Evolutionary conservation across 2,113 vertebrate genomes (phyloP), one percentile per base, ranked within the genome.

Genomic region (Aegypius monachus): DNA sequence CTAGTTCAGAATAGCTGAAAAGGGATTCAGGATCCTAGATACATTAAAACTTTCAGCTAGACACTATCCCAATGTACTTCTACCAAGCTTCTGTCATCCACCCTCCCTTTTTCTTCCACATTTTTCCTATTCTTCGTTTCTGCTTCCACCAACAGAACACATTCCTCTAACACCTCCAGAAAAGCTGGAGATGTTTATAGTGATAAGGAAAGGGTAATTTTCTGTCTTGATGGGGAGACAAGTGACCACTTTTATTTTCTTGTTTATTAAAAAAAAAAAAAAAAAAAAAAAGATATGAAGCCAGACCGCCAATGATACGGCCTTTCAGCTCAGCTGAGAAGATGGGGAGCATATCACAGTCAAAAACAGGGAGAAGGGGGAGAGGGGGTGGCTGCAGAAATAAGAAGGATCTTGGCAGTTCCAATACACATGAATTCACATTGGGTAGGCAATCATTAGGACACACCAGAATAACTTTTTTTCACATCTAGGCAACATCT

Each of bases 361-460:
- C 9, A 42, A 74, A 68, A 78, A 40, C 0, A 38, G 2, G 10
- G 10, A 70, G 25, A 78, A 63, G 2, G 1, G 2, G 6, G 2
- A 53, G 18, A 90, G 9, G 5, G 16, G 1, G 3, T 16, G 4
- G 18, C 32, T 86, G 26, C 32, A 85, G 61, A 74, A 74, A 25
- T 55, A 52, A 17, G 43, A 72, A 72, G 13, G 23, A 8, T 68
- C 70, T 65, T 73, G 29, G 8, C 20, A 67, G 17, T 40, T 72
- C 38, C 34, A 62, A 18, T 68, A 26, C 1, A 2, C 12, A 25
- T 36, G 25, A 7, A 16, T 63, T 92, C n/a, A 42, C 21, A 42
- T 13, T 17, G 15, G 10, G 7, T 38, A 75, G 48, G 15, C 11
- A 43, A 9, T 45, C 61, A 63, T 48, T 50, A 45, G 16, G 16